Base-by-base conservation (phyloP, 2,797 vertebrate species). In the Gymnoscopelus braueri region DNA sequence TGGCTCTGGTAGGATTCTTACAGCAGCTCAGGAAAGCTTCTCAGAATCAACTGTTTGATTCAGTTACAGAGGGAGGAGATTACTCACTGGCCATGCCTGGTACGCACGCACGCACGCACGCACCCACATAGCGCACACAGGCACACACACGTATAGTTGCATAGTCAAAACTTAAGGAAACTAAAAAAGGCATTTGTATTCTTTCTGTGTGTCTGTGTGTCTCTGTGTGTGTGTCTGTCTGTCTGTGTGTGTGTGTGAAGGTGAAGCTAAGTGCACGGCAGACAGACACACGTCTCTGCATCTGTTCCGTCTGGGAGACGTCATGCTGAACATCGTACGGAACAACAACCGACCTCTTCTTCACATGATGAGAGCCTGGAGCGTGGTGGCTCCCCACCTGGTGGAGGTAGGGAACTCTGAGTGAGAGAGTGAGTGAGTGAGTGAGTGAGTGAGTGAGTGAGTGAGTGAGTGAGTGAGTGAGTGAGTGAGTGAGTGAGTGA, bases 51-150 rank as follows among this genome's bases (percentile, higher is more conserved):
- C 95, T 99, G 54, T 99, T 99, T 62, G 94, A 97, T 86, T 98
- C 96, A 0, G 94, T 95, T 3, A 96, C 95, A 0, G 96, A 98
- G 60, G 96, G 95, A 0, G 95, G 96, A 13, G 96, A 98, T 80
- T 98, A 98, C 72, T 97, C 95, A 0, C 91, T 99, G 81, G 95
- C 95, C 4, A 98, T 98, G 97, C 98, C 98, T 89, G 97, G 98
- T 93, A 73, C 6, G n/a, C 9, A 14, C 23, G 44, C n/a, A 24
- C 47, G 1, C 58, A 35, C 12, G 53, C 19, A 48, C 24, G 44
- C 60, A 54, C 24, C 50, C 61, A 63, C 61, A 63, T 19, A 52
- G 3, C 26, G 3, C 26, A 26, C 55, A 58, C 44, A 57, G 58
- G 69, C 23, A 19, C 35, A 60, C 35, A n/a, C 4, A 23, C 58